Percentiles rank a stretch among this genome's conserved stretches.
Conservation (phyloP, 2,113 vertebrate genomes). For the Phalacrocorax pelagicus region DNA sequence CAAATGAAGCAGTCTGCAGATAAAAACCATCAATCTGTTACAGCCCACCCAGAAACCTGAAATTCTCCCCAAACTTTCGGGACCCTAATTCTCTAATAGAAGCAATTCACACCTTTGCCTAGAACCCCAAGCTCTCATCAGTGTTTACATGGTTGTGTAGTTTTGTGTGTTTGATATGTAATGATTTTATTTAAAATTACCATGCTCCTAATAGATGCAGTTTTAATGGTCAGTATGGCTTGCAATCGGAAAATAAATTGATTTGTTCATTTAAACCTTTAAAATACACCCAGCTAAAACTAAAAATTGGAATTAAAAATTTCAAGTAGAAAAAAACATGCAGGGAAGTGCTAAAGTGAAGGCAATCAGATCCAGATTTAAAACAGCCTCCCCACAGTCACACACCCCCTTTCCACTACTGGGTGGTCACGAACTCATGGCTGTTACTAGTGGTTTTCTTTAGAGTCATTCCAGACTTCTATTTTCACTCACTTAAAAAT, state of each 20-base stretch:
- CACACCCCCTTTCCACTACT: slow-evolving; percentile 6
- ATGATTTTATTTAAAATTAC: background rate
- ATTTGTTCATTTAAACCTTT: background rate
- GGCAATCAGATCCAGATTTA: slow-evolving; percentile 41
- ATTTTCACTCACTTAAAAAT: slow-evolving; percentile 53
- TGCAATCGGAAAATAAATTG: background rate
- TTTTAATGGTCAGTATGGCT: background rate
- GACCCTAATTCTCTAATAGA: background rate
- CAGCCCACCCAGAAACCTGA: slow-evolving; percentile 41
- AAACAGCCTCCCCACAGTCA: background rate
- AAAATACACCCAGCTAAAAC: slow-evolving; percentile 33
- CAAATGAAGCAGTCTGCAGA: slow-evolving; percentile 1
- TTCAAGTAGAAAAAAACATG: background rate
- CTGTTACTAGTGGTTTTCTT: slow-evolving; percentile 18
- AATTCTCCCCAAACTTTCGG: background rate
- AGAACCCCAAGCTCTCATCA: background rate
- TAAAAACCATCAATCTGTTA: background rate
- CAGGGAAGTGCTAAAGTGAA: slow-evolving; percentile 4
- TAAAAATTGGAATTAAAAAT: slow-evolving; percentile 7
- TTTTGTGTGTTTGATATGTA: background rate
- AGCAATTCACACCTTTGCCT: background rate
- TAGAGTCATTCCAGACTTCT: slow-evolving; percentile 42
- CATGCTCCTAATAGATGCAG: background rate
- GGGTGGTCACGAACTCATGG: slow-evolving; percentile 19
- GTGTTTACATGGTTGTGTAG: background rate